A percentile compares a stretch with the other conserved stretches of the same genome.
These are phyloP conservation scores for Parnassius orleans DNA, from an alignment of 2,888 invertebrate species.

Conservation along the genomic window DNA sequence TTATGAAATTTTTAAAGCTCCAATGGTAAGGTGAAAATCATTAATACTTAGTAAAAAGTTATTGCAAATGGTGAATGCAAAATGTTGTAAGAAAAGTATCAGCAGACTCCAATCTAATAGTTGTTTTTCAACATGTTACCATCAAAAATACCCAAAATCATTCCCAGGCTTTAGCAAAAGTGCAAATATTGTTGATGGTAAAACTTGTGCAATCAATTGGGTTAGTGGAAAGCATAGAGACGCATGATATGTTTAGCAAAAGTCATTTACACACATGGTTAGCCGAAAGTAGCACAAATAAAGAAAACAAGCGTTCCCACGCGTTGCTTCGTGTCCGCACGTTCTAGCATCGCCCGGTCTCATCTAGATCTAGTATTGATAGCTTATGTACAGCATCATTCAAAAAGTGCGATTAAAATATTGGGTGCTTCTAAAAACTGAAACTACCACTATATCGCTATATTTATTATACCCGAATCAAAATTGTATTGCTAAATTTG, in stretches of 20 bases:
- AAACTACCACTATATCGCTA: conserved; percentile 38
- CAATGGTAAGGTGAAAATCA: neutral
- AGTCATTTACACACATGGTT: conserved; percentile 31
- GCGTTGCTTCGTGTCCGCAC: conserved; percentile 38
- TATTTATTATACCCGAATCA: conserved; percentile 23
- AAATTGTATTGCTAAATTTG: too few species aligned
- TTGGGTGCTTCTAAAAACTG: conserved; percentile 40
- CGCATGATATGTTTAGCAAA: conserved; percentile 56
- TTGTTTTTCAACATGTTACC: conserved; percentile 28
- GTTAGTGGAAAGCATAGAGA: conserved; percentile 62
- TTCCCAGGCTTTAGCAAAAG: neutral
- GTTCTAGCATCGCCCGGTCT: conserved; percentile 36
- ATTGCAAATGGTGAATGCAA: too few species aligned
- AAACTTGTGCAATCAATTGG: conserved; percentile 29
- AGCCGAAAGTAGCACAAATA: conserved; percentile 49
- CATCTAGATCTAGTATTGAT: conserved; percentile 36
- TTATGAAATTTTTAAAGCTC: neutral
- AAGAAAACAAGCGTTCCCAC: conserved; percentile 48
- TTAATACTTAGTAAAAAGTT: neutral
- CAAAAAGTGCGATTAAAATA: conserved; percentile 33
- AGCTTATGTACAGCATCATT: conserved; percentile 49
- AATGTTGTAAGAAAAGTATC: conserved; percentile 6
- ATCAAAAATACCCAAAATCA: conserved; percentile 21
- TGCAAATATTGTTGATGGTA: conserved; percentile 25
- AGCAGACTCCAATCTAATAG: conserved; percentile 6